phyloP scores from a whole-genome alignment of 2,797 vertebrate genomes.

The Pangasius krempfi region DNA sequence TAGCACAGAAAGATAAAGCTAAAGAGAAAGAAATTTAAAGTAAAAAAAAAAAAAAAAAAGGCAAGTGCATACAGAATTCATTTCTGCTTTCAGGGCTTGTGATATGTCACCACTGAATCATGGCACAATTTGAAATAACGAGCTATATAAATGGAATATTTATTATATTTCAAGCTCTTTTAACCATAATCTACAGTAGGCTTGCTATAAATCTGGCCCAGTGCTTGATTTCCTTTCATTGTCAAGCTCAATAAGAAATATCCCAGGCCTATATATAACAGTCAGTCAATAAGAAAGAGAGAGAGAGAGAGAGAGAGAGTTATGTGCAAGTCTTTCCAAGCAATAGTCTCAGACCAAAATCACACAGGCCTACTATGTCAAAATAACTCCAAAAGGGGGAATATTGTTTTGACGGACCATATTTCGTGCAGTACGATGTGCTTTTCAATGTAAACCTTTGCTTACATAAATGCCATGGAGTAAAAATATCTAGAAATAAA shows the following conservation, averaged over 20 bases:
- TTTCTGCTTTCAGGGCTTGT: constrained; percentile 8
- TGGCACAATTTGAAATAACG: background rate
- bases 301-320: constrained; percentile 9
- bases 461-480: background rate
- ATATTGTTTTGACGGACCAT: background rate
- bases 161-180: constrained; percentile 29
- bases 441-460: background rate
- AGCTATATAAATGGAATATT: constrained; percentile 20
- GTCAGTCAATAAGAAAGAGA: constrained; percentile 12
- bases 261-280: constrained; percentile 2
- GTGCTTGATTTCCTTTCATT: constrained; percentile 31
- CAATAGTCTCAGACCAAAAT: background rate
- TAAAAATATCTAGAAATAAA: background rate
- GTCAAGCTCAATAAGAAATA: constrained; percentile 23
- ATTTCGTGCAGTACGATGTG: background rate
- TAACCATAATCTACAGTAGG: constrained; percentile 28
- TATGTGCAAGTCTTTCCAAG: background rate
- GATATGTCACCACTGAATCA: constrained; percentile 15
- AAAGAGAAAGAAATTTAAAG: background rate
- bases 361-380: background rate
- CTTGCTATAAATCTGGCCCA: constrained; percentile 13
- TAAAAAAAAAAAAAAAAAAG: background rate
- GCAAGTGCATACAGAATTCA: background rate
- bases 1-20: background rate
- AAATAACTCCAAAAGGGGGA: background rate